Evolutionary conservation across 2,888 invertebrate genomes (phyloP).

Genomic region (Oscheius sp.): DNA sequence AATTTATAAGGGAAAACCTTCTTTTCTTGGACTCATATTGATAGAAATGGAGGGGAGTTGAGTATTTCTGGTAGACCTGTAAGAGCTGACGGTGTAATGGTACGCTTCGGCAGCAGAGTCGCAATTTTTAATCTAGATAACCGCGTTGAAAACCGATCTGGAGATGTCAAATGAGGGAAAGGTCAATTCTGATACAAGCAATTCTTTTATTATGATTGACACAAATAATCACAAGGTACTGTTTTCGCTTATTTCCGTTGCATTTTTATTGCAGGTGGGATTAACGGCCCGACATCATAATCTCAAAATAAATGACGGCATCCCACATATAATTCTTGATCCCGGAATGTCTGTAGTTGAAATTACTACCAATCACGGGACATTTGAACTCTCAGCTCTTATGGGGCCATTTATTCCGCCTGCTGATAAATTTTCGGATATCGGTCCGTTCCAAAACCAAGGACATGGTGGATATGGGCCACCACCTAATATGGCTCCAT

Average conservation of each 20-base stretch:
- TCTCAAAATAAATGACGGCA: slow-evolving; percentile 44
- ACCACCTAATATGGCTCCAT: slow-evolving; percentile 16
- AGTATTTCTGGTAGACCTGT: slow-evolving; percentile 39
- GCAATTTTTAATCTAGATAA: slow-evolving; percentile 16
- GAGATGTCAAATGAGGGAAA: slow-evolving; percentile 44
- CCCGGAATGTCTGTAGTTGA: slow-evolving; percentile 43
- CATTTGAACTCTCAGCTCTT: slow-evolving; percentile 32
- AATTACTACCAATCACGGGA: slow-evolving; percentile 41
- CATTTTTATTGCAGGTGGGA: slow-evolving; percentile 39
- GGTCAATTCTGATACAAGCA: slow-evolving; percentile 40
- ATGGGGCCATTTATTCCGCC: slow-evolving; percentile 42
- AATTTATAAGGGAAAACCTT: background rate
- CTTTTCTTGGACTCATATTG: slow-evolving; percentile 40
- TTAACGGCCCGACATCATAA: slow-evolving; percentile 50
- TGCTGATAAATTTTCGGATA: slow-evolving; percentile 41
- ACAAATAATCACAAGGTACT: slow-evolving; percentile 41
- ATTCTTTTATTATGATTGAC: slow-evolving; percentile 41
- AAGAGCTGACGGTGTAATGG: slow-evolving; percentile 40
- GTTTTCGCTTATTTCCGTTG: background rate
- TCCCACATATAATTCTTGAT: slow-evolving; percentile 45
- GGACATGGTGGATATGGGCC: slow-evolving; percentile 3
- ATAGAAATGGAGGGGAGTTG: slow-evolving; percentile 46
- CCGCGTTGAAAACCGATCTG: slow-evolving; percentile 32
- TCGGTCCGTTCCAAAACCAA: slow-evolving; percentile 43
- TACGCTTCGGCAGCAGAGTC: slow-evolving; percentile 1